A percentile compares a stretch with the other conserved stretches of the same genome.
phyloP scores from a whole-genome alignment of 2,888 invertebrate species.

The Pteria penguin region DNA sequence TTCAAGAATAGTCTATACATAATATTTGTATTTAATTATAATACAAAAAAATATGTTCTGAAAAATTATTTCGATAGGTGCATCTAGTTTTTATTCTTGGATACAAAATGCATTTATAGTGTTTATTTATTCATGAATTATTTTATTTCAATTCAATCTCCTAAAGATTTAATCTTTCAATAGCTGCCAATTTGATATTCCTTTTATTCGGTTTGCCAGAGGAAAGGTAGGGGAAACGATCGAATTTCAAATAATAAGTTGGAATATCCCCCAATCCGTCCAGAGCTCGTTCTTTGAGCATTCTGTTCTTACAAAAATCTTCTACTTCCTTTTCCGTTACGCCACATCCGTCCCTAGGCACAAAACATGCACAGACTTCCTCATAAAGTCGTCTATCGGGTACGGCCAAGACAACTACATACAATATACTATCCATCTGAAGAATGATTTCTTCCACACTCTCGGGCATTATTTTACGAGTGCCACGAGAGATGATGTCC shows the following conservation, averaged over 20 bases:
- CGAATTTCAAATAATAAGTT: slow-evolving; percentile 21
- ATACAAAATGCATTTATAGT: no score
- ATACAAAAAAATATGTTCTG: no score
- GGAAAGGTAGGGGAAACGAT: slow-evolving; percentile 9
- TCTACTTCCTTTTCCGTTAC: slow-evolving; percentile 15
- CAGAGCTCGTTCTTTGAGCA: neutral
- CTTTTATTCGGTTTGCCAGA: slow-evolving; percentile 26
- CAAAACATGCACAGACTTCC: slow-evolving; percentile 32
- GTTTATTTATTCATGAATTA: no score
- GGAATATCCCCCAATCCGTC: slow-evolving; percentile 25
- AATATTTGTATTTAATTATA: no score
- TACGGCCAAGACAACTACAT: slow-evolving; percentile 16
- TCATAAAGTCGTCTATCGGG: slow-evolving; percentile 30
- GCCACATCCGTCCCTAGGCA: neutral
- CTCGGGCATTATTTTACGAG: slow-evolving; percentile 19
- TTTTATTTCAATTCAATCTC: no score
- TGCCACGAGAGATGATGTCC: slow-evolving; percentile 28
- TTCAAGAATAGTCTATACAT: no score
- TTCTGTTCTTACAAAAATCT: slow-evolving; percentile 7
- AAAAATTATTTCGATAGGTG: no score
- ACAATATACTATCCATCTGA: neutral
- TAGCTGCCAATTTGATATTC: slow-evolving; percentile 13
- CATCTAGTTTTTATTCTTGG: no score
- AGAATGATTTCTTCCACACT: slow-evolving; percentile 20
- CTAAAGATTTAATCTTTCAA: neutral